Percentiles rank a stretch among this genome's conserved stretches.
Evolutionary conservation across 2,888 invertebrate species (phyloP).

Genomic region (Onchidella celtica): DNA sequence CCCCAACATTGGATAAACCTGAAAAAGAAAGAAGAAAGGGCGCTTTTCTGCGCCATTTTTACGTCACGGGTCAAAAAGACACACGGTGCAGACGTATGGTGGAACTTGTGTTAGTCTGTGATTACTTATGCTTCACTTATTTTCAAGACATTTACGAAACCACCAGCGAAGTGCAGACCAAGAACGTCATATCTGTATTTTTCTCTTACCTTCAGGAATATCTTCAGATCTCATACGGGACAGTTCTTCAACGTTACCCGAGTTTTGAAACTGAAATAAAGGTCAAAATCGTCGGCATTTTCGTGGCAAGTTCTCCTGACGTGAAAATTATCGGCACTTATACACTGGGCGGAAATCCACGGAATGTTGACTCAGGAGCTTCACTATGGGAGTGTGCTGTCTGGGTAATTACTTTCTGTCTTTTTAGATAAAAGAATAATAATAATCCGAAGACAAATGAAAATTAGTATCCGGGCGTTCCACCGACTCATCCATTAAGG

Average conservation of each 20-base stretch:
- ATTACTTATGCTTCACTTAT: not conserved
- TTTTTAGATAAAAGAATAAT: too few relatives aligned
- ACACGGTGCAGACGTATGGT: not conserved
- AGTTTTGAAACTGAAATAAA: not conserved
- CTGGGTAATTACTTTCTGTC: not conserved
- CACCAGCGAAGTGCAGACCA: not conserved
- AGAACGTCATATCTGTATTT: not conserved
- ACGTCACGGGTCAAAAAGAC: not conserved
- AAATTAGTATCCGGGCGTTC: not conserved
- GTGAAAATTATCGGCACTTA: not conserved
- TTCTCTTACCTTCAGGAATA: not conserved
- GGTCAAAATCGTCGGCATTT: not conserved
- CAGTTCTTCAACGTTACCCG: not conserved
- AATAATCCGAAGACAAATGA: too few relatives aligned
- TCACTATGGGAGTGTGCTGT: not conserved
- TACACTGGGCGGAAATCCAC: not conserved
- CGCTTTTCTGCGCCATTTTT: too few relatives aligned
- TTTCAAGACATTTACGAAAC: not conserved
- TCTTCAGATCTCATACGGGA: not conserved
- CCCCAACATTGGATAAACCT: too few relatives aligned
- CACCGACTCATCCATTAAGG: too few relatives aligned
- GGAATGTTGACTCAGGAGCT: not conserved
- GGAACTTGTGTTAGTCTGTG: conserved; percentile 10
- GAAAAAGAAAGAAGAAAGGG: too few relatives aligned
- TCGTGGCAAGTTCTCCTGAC: not conserved